These are phyloP conservation scores for Bombylius discolor DNA, from an alignment of 2,888 invertebrate species.

Conservation along the genomic window DNA sequence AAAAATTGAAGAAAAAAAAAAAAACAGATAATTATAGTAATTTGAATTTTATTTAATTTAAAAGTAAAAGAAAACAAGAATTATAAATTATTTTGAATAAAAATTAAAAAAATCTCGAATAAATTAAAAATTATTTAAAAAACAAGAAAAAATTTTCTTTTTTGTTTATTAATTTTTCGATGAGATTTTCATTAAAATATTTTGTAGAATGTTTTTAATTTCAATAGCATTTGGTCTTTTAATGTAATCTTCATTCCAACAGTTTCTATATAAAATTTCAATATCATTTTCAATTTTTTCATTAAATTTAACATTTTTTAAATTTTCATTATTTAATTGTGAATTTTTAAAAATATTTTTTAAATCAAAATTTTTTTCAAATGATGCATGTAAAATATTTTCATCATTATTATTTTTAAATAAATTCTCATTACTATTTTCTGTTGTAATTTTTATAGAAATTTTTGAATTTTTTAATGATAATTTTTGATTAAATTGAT, in stretches of 20 bases:
- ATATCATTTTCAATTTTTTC: neutral
- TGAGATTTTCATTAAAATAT: neutral
- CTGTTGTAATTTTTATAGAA: neutral
- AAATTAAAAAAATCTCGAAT: too few species aligned
- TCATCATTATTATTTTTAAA: neutral
- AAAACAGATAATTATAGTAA: too few species aligned
- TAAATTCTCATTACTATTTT: neutral
- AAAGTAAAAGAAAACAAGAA: too few species aligned
- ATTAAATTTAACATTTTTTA: neutral
- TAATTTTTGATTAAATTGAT: neutral
- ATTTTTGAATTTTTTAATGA: neutral
- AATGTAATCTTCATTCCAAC: neutral
- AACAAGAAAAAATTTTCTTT: neutral
- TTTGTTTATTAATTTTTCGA: neutral
- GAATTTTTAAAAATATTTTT: neutral
- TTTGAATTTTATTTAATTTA: too few species aligned
- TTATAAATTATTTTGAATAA: too few species aligned
- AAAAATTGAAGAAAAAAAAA: too few species aligned
- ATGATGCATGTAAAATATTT: neutral
- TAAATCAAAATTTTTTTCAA: neutral
- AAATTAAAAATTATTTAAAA: too few species aligned
- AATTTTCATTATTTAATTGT: neutral
- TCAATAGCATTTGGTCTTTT: neutral
- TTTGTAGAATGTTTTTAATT: neutral
- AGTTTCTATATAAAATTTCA: neutral